These are phyloP conservation scores for Lithobates sylvaticus DNA, from an alignment of 2,797 vertebrate species.

Conservation along the genomic window DNA sequence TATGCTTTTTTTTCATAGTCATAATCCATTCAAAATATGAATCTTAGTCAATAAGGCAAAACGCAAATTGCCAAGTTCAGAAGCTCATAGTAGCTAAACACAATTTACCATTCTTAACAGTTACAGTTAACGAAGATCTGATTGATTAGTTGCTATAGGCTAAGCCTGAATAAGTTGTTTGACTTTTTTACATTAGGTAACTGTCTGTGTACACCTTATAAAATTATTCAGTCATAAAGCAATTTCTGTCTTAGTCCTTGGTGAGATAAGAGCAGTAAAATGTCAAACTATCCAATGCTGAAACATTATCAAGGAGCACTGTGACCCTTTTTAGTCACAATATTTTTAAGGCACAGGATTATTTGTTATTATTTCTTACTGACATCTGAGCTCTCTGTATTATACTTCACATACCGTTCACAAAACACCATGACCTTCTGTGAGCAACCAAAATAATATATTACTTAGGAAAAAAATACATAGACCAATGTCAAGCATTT, in stretches of 20 bases:
- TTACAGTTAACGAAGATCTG: not conserved
- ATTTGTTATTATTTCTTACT: not conserved
- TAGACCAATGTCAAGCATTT: slow-evolving; percentile 3
- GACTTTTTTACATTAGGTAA: not conserved
- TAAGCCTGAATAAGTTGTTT: not conserved
- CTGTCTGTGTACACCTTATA: not conserved
- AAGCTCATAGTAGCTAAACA: no score
- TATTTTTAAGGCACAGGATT: not conserved
- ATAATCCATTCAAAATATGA: no score
- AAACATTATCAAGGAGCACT: not conserved
- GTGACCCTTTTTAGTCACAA: slow-evolving; percentile 1
- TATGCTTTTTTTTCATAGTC: no score
- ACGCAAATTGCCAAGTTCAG: no score
- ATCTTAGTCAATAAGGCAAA: no score
- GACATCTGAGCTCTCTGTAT: not conserved
- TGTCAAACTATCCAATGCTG: not conserved
- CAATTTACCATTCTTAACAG: no score
- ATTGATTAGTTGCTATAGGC: not conserved
- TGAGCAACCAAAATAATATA: not conserved
- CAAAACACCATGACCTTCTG: slow-evolving; percentile 3
- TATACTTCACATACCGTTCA: not conserved
- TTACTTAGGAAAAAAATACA: not conserved
- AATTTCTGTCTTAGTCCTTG: not conserved
- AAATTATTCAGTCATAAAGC: not conserved
- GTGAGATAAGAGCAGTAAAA: not conserved